Conservation (phyloP, 2,888 invertebrate species). For the Philhelius pedissequus region DNA sequence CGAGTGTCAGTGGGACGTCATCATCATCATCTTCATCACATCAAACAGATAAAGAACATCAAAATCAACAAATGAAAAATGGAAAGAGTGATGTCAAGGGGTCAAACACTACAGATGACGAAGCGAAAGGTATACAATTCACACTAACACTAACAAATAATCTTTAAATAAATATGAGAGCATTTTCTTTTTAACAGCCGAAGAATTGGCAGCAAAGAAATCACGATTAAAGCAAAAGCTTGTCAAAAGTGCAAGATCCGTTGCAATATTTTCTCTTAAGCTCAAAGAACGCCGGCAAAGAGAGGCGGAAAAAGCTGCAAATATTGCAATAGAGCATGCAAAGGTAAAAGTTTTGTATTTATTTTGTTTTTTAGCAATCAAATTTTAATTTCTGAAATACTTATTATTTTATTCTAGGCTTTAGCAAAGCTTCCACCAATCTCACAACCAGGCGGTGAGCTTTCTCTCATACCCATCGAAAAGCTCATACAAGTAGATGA, state of each 20-base stretch:
- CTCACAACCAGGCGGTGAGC: conserved; percentile 87
- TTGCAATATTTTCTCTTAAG: conserved; percentile 91
- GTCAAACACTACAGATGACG: conserved; percentile 80
- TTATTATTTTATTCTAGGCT: conserved; percentile 78
- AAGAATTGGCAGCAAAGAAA: conserved; percentile 84
- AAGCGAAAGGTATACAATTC: conserved; percentile 80
- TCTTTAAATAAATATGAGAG: too few species aligned
- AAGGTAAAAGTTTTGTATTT: conserved; percentile 74
- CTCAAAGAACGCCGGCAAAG: conserved; percentile 88
- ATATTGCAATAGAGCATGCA: conserved; percentile 81
- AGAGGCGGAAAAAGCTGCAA: conserved; percentile 86
- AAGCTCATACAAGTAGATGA: conserved; percentile 88
- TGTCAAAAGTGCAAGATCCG: conserved; percentile 90
- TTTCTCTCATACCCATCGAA: conserved; percentile 91
- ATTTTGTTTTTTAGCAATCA: background rate
- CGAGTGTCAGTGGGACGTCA: conserved; percentile 75
- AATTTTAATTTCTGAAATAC: background rate
- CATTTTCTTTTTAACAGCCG: conserved; percentile 74
- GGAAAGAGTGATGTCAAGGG: conserved; percentile 13
- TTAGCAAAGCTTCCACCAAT: conserved; percentile 75
- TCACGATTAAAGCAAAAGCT: conserved; percentile 86
- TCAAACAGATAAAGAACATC: conserved; percentile 72
- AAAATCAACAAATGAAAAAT: conserved; percentile 16
- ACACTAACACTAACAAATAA: too few species aligned
- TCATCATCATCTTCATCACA: conserved; percentile 75